A percentile compares a stretch with the other conserved stretches of the same genome.
Evolutionary conservation across 2,113 vertebrate genomes (phyloP).

Genomic region (Anoplopoma fimbria): DNA sequence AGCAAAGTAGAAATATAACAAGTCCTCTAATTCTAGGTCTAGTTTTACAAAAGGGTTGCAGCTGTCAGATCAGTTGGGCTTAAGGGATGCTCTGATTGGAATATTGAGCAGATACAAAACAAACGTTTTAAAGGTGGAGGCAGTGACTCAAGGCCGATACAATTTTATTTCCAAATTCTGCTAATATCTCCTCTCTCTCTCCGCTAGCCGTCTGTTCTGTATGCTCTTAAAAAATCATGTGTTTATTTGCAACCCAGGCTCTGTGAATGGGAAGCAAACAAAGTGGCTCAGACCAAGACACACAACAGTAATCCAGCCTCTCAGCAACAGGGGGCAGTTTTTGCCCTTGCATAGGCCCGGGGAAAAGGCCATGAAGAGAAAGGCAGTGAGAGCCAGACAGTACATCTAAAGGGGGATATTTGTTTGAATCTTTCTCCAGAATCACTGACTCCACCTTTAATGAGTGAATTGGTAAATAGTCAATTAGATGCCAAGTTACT

Average conservation of each 20-base stretch:
- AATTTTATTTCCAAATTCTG: not conserved
- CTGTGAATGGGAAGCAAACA: not conserved
- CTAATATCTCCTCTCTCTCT: not conserved
- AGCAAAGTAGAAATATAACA: constrained; percentile 73
- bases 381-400: not conserved
- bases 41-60: constrained; percentile 37
- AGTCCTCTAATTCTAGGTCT: constrained; percentile 50
- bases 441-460: not conserved
- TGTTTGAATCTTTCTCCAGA: not conserved
- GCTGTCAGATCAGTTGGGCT: constrained; percentile 33
- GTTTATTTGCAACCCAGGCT: not conserved
- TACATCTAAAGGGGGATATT: not conserved
- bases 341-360: too few species aligned
- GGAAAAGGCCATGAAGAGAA: not conserved
- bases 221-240: not conserved
- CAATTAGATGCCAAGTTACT: constrained; percentile 7
- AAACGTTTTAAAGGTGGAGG: not conserved
- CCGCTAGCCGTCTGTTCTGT: not conserved
- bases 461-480: not conserved
- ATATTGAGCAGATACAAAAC: constrained; percentile 18
- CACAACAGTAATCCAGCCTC: not conserved
- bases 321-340: too few species aligned
- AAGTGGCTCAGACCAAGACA: too few species aligned
- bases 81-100: constrained; percentile 23
- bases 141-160: not conserved